Evolutionary conservation across 2,797 vertebrate genomes (phyloP), one percentile per base, ranked within the genome.

Genomic region (Liparis tanakae): DNA sequence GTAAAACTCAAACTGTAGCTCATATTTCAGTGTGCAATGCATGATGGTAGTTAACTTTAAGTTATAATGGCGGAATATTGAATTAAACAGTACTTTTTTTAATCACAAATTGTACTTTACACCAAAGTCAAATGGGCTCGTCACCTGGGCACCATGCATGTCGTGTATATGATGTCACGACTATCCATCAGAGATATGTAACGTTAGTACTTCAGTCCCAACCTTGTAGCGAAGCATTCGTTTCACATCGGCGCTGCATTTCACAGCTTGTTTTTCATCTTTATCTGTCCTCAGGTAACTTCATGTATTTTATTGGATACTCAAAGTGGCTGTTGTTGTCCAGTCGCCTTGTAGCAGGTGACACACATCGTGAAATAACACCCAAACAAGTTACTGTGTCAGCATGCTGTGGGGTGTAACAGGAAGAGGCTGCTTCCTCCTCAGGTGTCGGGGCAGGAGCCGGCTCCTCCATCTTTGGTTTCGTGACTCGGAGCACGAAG

Each of bases 241-340:
- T 60, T 58, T 73, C 39, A 46, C 41, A 43, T 37, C 37, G 17
- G 7, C 46, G 7, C 48, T 50, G 6, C 22, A 12, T 53, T 56
- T 51, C 36, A 64, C 30, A 34, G 20, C 41, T 12, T 41, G 9
- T 20, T 33, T 72, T 53, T 73, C 9, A 7, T 36, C 51, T 73
- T 39, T 59, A 7, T 80, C 22, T 57, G 12, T 74, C 68, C 74
- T 53, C 69, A 96, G 95, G 96, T 39, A 96, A 96, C 91, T 93
- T 96, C 82, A 94, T 96, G 95, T 96, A 96, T 88, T 96, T 96
- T 63, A 87, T 96, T 17, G 95, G 95, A 58, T 93, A 95, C 73
- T 95, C 95, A 63, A 96, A 96, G 85, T 96, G 96, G 96, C 89
- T 96, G 80, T 68, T 96, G 55, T 86, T 96, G 25, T 76, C 88